phyloP scores from a whole-genome alignment of 2,888 invertebrate species.

The Hanleya hanleyi region DNA sequence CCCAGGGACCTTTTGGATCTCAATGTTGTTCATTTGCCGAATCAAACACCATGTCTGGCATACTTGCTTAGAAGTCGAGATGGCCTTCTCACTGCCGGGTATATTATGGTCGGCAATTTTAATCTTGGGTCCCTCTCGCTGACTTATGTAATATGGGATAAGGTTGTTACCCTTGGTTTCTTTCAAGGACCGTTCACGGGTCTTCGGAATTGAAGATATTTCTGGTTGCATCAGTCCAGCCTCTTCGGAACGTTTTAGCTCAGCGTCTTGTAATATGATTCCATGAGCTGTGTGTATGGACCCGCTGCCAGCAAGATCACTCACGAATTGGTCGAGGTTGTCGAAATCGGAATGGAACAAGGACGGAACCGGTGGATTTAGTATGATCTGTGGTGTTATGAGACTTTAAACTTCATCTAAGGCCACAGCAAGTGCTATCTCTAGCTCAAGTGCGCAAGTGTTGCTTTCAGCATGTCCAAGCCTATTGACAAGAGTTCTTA shows the following conservation, averaged over 20 bases:
- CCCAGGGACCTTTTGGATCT: not conserved
- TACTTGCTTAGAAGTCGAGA: not conserved
- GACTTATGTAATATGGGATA: not conserved
- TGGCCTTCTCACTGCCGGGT: not conserved
- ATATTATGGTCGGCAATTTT: not conserved
- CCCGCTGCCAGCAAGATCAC: not conserved
- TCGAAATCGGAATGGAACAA: not conserved
- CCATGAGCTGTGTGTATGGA: conserved; percentile 21
- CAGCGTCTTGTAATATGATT: conserved; percentile 21
- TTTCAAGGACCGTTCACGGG: not conserved
- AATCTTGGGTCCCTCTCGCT: not conserved
- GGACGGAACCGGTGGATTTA: not conserved
- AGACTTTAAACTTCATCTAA: not conserved
- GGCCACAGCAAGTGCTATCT: not conserved
- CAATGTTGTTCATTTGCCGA: not conserved
- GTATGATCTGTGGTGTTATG: not conserved
- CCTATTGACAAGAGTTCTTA: not conserved
- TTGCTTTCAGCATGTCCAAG: conserved; percentile 9
- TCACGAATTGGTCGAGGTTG: too few species aligned
- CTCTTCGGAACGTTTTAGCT: not conserved
- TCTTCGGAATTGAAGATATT: not conserved
- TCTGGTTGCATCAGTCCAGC: not conserved
- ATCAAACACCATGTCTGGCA: not conserved
- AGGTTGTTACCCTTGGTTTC: not conserved
- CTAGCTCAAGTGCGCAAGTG: conserved; percentile 5